phyloP scores from a whole-genome alignment of 2,113 vertebrate species.

The Australoheros scitulus region DNA sequence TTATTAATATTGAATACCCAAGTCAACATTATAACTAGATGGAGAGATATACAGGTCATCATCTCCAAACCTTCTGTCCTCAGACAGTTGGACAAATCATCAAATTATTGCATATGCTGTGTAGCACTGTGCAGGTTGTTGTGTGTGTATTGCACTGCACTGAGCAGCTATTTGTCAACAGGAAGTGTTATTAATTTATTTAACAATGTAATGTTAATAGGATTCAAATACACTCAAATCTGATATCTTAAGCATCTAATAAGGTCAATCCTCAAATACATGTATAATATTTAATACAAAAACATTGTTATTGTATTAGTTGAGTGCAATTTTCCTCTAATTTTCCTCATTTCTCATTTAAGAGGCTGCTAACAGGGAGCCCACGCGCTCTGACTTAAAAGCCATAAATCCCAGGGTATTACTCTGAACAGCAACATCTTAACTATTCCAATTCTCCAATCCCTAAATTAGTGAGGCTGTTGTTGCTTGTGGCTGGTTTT shows the following conservation, averaged over 20 bases:
- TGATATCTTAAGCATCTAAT: background rate
- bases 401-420: constrained; percentile 59
- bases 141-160: fast-evolving
- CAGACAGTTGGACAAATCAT: constrained; percentile 44
- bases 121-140: background rate
- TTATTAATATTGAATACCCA: constrained; percentile 74
- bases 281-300: background rate
- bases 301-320: constrained; percentile 26
- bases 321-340: constrained; percentile 25
- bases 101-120: constrained; percentile 3
- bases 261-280: background rate
- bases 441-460: constrained; percentile 52
- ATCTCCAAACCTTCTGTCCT: constrained; percentile 13
- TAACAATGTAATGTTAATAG: background rate
- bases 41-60: constrained; percentile 52
- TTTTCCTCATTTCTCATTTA: constrained; percentile 42
- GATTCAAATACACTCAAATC: background rate
- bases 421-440: constrained; percentile 53
- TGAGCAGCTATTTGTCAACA: background rate
- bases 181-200: background rate
- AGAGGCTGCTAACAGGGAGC: constrained; percentile 27
- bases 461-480: constrained; percentile 60
- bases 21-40: constrained; percentile 65
- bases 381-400: constrained; percentile 56
- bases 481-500: constrained; percentile 62